Base-by-base conservation (phyloP, 2,888 invertebrate species). In the Limnephilus auricula region DNA sequence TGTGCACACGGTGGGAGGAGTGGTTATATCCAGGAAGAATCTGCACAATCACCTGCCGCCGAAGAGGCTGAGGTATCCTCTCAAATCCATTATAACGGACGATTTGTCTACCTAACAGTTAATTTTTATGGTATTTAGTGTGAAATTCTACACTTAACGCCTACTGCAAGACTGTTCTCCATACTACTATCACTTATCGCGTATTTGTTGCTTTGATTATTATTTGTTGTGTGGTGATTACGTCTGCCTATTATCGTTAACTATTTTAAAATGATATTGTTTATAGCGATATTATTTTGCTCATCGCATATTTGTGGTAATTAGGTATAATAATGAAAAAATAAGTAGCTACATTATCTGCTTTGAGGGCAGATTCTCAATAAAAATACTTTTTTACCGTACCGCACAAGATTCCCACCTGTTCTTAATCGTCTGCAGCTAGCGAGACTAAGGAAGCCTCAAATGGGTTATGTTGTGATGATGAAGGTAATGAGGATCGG, bases 1-100 rank as follows among this genome's bases (percentile, higher is more conserved):
- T 30, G 90, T 93, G 40, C 91, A 92, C 90, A 93, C 93, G 15
- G 32, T 91, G 15, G 90, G 90, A 34, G 90, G 92, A 18, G 85
- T 89, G 25, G 89, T 92, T 50, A 92, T 93, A 3, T 89, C 91
- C 89, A 85, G 89, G 65, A 92, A 90, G 50, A 93, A 92, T 45
- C 30, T 85, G 15, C 92, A 92, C 30, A 91, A 91, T 37, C 91
- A 91, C 15, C 78, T 89, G 31, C 88, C 91, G 6, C 85, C 86
- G 37, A 91, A 89, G 79, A 50, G 65, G 80, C 65, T 91, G 65
- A 82, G 91, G 50, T 25, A 83, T 34, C 90, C 86, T 30, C 50
- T 65, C 65, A 65, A 65, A 65, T 65, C 65, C 37, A n/a, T 79
- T 32, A 32, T 30, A 32, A 32, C 32, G 82, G 34, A 32, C 25